phyloP scores from a whole-genome alignment of 2,888 invertebrate genomes.

The Orthosia gracilis region DNA sequence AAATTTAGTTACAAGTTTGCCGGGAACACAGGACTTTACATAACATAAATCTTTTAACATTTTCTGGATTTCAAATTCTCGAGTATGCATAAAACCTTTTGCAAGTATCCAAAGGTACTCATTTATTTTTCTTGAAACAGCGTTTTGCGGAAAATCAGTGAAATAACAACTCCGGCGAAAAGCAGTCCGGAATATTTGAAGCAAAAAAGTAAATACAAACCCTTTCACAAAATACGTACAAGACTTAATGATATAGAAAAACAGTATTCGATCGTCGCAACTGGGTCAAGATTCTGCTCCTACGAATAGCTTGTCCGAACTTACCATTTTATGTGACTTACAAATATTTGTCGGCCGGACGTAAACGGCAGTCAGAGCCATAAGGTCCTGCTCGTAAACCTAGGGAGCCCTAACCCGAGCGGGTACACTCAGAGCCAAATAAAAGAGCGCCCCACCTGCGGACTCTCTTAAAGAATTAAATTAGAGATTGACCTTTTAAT shows the following conservation, averaged over 20 bases:
- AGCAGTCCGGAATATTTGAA: slow-evolving; percentile 36
- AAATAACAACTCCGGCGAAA: slow-evolving; percentile 44
- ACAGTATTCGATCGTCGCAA: slow-evolving; percentile 53
- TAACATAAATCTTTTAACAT: slow-evolving; percentile 23
- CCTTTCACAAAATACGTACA: slow-evolving; percentile 53
- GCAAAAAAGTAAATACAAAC: slow-evolving; percentile 51
- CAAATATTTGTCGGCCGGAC: slow-evolving; percentile 52
- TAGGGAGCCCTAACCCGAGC: slow-evolving; percentile 32
- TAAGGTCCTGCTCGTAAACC: slow-evolving; percentile 56
- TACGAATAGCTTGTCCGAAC: slow-evolving; percentile 32
- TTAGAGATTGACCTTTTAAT: slow-evolving; percentile 71
- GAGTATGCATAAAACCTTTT: slow-evolving; percentile 20
- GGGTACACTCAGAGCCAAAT: slow-evolving; percentile 47
- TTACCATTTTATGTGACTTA: slow-evolving; percentile 42
- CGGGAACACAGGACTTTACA: slow-evolving; percentile 32
- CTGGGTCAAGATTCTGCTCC: slow-evolving; percentile 46
- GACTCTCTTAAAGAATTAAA: slow-evolving; percentile 67
- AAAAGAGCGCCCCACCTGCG: slow-evolving; percentile 52
- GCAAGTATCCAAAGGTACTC: slow-evolving; percentile 15
- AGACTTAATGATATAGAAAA: slow-evolving; percentile 56
- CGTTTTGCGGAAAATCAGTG: slow-evolving; percentile 48
- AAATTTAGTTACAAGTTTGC: slow-evolving; percentile 32
- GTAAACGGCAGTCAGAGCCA: slow-evolving; percentile 24
- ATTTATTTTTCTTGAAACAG: slow-evolving; percentile 27
- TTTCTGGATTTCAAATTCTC: slow-evolving; percentile 21